Percentiles rank a stretch among this genome's conserved stretches.
These are phyloP conservation scores for Coecobrya sp. DNA, from an alignment of 2,888 invertebrate genomes.

Conservation along the genomic window DNA sequence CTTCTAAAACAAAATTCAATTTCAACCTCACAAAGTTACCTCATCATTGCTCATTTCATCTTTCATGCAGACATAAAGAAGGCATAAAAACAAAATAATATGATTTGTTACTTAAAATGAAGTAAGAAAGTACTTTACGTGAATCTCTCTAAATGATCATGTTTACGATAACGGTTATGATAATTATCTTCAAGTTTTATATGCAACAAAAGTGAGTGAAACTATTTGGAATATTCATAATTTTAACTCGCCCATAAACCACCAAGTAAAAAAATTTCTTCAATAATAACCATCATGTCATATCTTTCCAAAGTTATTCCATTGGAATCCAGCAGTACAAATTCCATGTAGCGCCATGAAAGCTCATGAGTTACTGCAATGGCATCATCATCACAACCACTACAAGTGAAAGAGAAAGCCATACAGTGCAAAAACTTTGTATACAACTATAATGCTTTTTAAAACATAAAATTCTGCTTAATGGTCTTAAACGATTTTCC, in stretches of 20 bases:
- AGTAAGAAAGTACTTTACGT: not conserved
- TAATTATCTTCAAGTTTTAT: slow-evolving; percentile 65
- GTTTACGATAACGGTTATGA: slow-evolving; percentile 78
- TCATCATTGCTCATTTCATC: slow-evolving; percentile 48
- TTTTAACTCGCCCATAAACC: not conserved
- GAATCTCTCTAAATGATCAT: slow-evolving; percentile 60
- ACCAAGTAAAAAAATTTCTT: too few relatives aligned
- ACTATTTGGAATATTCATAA: slow-evolving; percentile 29
- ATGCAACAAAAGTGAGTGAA: not conserved
- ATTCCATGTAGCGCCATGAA: slow-evolving; percentile 58
- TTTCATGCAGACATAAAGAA: slow-evolving; percentile 45
- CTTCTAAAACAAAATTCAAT: not conserved
- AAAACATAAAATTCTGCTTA: slow-evolving; percentile 74
- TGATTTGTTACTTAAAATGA: slow-evolving; percentile 45
- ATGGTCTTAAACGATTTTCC: slow-evolving; percentile 76
- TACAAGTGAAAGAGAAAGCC: slow-evolving; percentile 35
- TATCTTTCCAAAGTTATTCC: slow-evolving; percentile 9
- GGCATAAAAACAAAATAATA: slow-evolving; percentile 40
- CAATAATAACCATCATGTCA: not conserved
- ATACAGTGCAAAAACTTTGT: slow-evolving; percentile 57
- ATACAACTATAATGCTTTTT: slow-evolving; percentile 20
- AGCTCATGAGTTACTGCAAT: not conserved
- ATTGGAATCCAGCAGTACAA: slow-evolving; percentile 51
- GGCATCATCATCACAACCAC: not conserved
- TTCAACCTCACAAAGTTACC: slow-evolving; percentile 42